A percentile compares a stretch with the other conserved stretches of the same genome.
Evolutionary conservation across 1,140 invertebrate species (phyloP).

Genomic region (Trichomalopsis sarcophagae): DNA sequence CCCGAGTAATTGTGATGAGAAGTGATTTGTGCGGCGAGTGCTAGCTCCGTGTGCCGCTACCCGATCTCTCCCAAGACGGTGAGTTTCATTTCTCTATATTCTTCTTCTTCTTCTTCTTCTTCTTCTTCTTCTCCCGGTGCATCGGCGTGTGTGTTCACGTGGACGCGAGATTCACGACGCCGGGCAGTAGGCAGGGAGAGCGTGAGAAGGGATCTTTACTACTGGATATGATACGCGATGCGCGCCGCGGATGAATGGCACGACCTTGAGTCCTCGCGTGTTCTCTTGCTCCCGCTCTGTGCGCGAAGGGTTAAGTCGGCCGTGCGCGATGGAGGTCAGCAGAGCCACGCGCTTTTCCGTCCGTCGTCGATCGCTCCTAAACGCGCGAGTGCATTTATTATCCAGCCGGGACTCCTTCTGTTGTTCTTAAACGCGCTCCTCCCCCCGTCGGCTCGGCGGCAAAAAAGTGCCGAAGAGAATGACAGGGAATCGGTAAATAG

Average conservation of each 20-base stretch:
- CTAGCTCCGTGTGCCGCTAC: slow-evolving; percentile 58
- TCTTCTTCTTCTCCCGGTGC: not conserved
- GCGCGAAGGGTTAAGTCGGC: too few relatives aligned
- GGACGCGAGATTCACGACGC: not conserved
- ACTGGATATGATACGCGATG: too few relatives aligned
- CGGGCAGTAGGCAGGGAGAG: too few relatives aligned
- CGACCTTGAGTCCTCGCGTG: not conserved
- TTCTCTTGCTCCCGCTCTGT: not conserved
- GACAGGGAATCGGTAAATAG: not conserved
- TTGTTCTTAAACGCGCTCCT: too few relatives aligned
- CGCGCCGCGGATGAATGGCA: not conserved
- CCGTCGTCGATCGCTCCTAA: too few relatives aligned
- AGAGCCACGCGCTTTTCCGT: too few relatives aligned
- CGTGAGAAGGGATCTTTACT: slow-evolving; percentile 19
- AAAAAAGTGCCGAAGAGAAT: not conserved
- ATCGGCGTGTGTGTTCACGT: not conserved
- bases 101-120: too few relatives aligned
- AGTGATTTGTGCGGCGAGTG: slow-evolving; percentile 65
- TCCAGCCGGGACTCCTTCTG: too few relatives aligned
- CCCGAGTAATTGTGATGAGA: slow-evolving; percentile 63
- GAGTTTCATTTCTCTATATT: slow-evolving; percentile 50
- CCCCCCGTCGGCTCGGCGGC: too few relatives aligned
- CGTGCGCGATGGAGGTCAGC: too few relatives aligned
- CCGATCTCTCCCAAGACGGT: slow-evolving; percentile 57
- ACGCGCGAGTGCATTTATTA: too few relatives aligned